A percentile compares a stretch with the other conserved stretches of the same genome.
phyloP scores from a whole-genome alignment of 1,140 invertebrate genomes.

The Glossosoma conforme region DNA sequence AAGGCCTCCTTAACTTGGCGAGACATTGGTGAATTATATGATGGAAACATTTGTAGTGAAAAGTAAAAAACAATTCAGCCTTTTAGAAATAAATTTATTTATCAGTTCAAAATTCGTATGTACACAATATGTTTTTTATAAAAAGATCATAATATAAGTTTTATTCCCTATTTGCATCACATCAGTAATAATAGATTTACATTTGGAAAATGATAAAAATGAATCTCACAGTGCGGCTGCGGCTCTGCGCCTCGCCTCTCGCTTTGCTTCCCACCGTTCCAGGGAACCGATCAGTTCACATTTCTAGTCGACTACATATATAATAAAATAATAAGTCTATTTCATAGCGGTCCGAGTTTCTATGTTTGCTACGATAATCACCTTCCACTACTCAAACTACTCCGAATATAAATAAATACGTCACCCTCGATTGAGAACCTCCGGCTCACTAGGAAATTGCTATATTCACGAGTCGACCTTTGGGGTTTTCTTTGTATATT shows the following conservation, averaged over 20 bases:
- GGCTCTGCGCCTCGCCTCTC: too few relatives aligned
- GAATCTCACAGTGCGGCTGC: conserved; percentile 17
- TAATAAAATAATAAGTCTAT: neutral
- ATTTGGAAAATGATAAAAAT: conserved; percentile 25
- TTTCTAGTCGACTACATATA: neutral
- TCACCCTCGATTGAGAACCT: neutral
- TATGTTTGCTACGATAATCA: conserved; percentile 5
- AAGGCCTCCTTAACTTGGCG: too few relatives aligned
- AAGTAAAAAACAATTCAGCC: conserved; percentile 17
- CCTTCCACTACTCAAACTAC: conserved; percentile 3
- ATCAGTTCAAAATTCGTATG: conserved; percentile 33
- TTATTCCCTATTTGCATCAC: conserved; percentile 31
- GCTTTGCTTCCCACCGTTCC: too few relatives aligned
- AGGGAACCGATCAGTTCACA: too few relatives aligned
- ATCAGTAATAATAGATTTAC: conserved; percentile 27
- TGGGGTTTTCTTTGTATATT: conserved; percentile 1
- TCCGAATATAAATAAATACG: neutral
- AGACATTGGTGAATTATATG: too few relatives aligned
- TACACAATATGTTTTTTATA: conserved; percentile 30
- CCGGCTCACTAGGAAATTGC: conserved; percentile 2
- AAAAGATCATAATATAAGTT: conserved; percentile 30
- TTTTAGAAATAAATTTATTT: conserved; percentile 33
- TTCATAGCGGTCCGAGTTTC: neutral
- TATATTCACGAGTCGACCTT: conserved; percentile 2
- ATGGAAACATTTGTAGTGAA: conserved; percentile 7